These are phyloP conservation scores for Thera britannica DNA, from an alignment of 2,888 invertebrate species.

Conservation along the genomic window DNA sequence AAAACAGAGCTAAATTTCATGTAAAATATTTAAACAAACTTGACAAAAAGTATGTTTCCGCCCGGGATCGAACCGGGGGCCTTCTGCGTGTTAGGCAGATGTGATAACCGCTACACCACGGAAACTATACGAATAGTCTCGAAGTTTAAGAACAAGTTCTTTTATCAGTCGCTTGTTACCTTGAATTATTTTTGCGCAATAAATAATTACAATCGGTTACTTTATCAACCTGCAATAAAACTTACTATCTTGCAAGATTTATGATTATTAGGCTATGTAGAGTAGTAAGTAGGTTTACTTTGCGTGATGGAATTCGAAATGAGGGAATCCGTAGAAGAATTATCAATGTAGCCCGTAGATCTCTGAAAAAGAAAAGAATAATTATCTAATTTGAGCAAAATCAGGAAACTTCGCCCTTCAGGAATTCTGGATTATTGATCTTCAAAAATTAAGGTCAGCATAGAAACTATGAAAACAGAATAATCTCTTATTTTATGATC, in stretches of 20 bases:
- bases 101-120: constrained; percentile 96
- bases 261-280: too few relatives aligned
- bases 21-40: background rate
- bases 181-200: background rate
- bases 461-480: constrained; percentile 13
- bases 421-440: background rate
- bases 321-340: too few relatives aligned
- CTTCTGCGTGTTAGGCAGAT: constrained; percentile 96
- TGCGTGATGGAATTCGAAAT: too few relatives aligned
- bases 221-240: background rate
- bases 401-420: background rate
- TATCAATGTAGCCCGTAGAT: too few relatives aligned
- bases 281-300: too few relatives aligned
- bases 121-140: constrained; percentile 76
- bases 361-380: too few relatives aligned
- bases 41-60: constrained; percentile 85
- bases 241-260: too few relatives aligned
- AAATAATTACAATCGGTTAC: background rate
- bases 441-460: background rate
- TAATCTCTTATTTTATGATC: constrained; percentile 14
- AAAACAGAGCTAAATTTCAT: too few relatives aligned
- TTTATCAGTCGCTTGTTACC: background rate
- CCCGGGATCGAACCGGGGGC: constrained; percentile 95
- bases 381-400: too few relatives aligned
- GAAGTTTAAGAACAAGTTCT: background rate